Evolutionary conservation across 2,113 vertebrate genomes (phyloP), one percentile per base, ranked within the genome.

Genomic region (Cnemophilus loriae): DNA sequence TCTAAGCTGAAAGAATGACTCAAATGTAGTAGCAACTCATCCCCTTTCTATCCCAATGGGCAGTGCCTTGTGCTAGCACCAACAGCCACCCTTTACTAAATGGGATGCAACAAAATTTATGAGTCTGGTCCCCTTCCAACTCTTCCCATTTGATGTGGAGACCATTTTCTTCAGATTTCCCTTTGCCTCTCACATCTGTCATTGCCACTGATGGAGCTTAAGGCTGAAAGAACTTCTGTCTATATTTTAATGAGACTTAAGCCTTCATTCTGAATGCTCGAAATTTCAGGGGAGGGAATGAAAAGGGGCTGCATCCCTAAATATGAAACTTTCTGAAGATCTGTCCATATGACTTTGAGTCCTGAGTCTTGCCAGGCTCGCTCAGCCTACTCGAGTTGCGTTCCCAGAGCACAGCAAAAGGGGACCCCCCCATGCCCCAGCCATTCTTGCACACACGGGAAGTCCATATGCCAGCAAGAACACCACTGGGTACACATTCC

Each of bases 381-480:
- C 64, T 90, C 71, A 91, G 76, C 20, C 68, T 93, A 30, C 83
- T 77, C 0, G 9, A 81, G 47, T 10, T 52, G 18, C 22, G 52
- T 74, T 89, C 56, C 32, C 84, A 24, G 28, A 87, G 90, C 67
- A 65, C 37, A 92, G 87, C 65, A 65, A 83, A 93, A 44, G 22
- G 71, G 50, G 57, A 53, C 64, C 35, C 88, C 46, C 57, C 73
- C 63, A 37, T 23, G 60, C 24, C 75, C 79, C 89, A 90, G 79
- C 89, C 96, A 90, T 88, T 94, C 92, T 76, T 95, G 90, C 91
- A 94, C 93, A 96, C 83, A 92, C 56, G 60, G 87, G 82, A 95
- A 92, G 88, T 89, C 95, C 95, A 96, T 97, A 96, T 96, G 96
- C 92, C 90, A 49, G 79, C 93, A 95, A 91, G 94, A 96, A 97